Base-by-base conservation (phyloP, 2,797 vertebrate species). In the Leuciscus waleckii region DNA sequence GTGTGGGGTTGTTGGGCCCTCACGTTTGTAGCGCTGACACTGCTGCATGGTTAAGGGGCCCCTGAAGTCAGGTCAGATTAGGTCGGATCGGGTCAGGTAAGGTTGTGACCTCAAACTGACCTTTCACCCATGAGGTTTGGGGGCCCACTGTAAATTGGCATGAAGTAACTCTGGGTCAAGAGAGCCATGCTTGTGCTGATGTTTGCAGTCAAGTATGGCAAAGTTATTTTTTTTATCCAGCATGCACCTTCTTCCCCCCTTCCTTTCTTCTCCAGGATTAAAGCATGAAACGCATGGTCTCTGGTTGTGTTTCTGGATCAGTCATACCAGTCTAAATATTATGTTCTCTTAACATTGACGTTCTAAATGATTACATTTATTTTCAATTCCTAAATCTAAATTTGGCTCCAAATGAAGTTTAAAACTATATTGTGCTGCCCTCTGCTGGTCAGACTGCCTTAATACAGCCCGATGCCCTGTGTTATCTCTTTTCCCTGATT, bases 211-310 rank as follows among this genome's bases (percentile, higher is more conserved):
- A 95, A 95, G 93, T 95, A 96, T 95, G 94, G 93, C 93, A 82
- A 93, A 90, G 91, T 92, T 92, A 1, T 94, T 37, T 92, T 94
- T 56, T 92, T 88, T 56, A 41, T 93, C 93, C 92, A 95, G 95
- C 95, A 95, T 96, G 95, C 93, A 82, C 93, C 95, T 91, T 92
- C 94, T 95, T 94, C 94, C 92, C 92, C 95, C 93, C 96, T 96
- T 95, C 92, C 94, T 92, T 93, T 93, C 92, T 61, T 92, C 88
- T 82, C 89, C 91, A 84, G 94, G 95, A 93, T 92, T 87, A 92
- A 81, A 90, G 80, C 89, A 39, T 46, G 81, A 73, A 90, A 89
- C 90, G 85, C 88, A 89, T 90, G 89, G 87, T 90, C 83, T 90
- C 89, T 93, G 94, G 90, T 89, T 56, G 89, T 93, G 93, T 93